Evolutionary conservation across 2,113 vertebrate species (phyloP).

Genomic region (Silurus meridionalis): DNA sequence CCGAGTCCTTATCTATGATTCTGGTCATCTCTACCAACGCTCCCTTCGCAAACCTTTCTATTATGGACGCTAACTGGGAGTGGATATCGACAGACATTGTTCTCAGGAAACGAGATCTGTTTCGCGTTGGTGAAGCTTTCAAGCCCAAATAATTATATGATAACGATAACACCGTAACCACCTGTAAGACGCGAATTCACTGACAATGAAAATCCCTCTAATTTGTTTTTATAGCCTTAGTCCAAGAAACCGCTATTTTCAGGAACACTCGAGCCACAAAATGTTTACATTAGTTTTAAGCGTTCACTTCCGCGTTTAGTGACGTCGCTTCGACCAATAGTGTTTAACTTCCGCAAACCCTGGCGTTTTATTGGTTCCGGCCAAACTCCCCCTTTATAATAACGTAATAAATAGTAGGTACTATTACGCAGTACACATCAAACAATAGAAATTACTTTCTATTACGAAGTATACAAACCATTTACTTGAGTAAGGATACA

Average conservation of each 20-base stretch:
- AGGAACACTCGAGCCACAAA: neutral
- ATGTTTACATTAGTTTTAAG: slow-evolving; percentile 43
- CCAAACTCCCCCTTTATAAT: neutral
- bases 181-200: neutral
- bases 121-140: neutral
- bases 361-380: neutral
- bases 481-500: too few relatives aligned
- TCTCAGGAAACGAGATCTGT: neutral
- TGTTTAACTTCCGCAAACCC: slow-evolving; percentile 4
- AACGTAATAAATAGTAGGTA: neutral
- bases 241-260: neutral
- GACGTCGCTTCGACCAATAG: slow-evolving; percentile 30
- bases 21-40: slow-evolving; percentile 58
- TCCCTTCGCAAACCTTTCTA: slow-evolving; percentile 55
- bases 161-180: too few relatives aligned
- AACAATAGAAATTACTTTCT: too few relatives aligned
- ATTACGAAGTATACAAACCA: too few relatives aligned
- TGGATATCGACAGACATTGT: slow-evolving; percentile 56
- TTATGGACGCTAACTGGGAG: slow-evolving; percentile 55
- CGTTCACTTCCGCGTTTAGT: slow-evolving; percentile 22
- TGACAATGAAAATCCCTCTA: neutral
- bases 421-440: neutral
- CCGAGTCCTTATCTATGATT: slow-evolving; percentile 48
- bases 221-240: too few relatives aligned
- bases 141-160: neutral